Percentiles rank a stretch among this genome's conserved stretches.
These are phyloP conservation scores for Hirtodrosophila duncani DNA, from an alignment of 2,888 invertebrate genomes.

Conservation along the genomic window DNA sequence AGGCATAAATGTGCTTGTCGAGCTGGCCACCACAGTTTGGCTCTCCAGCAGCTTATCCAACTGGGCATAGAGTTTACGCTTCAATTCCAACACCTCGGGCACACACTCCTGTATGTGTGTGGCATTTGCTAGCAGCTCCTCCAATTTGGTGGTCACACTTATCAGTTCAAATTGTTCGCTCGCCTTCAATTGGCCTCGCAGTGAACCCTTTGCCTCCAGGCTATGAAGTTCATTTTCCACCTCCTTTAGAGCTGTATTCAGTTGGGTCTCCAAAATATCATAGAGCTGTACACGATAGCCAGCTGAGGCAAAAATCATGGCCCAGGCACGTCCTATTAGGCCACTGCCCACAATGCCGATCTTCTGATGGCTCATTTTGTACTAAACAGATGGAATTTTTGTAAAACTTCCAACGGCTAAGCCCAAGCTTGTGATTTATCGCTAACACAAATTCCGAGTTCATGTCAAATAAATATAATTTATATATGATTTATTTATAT, in stretches of 20 bases:
- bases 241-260: slow-evolving; percentile 85
- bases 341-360: slow-evolving; percentile 92
- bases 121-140: slow-evolving; percentile 86
- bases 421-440: slow-evolving; percentile 48
- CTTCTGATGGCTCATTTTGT: slow-evolving; percentile 81
- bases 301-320: slow-evolving; percentile 95
- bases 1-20: slow-evolving; percentile 94
- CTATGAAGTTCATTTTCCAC: slow-evolving; percentile 85
- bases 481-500: slow-evolving; percentile 32
- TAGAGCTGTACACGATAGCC: slow-evolving; percentile 94
- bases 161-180: slow-evolving; percentile 88
- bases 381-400: slow-evolving; percentile 17
- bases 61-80: slow-evolving; percentile 87
- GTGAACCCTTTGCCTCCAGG: slow-evolving; percentile 84
- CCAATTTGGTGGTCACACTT: slow-evolving; percentile 84
- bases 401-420: background rate
- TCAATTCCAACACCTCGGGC: slow-evolving; percentile 91
- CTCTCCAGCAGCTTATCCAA: slow-evolving; percentile 87
- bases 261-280: slow-evolving; percentile 88
- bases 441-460: slow-evolving; percentile 48
- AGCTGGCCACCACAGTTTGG: slow-evolving; percentile 91
- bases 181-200: slow-evolving; percentile 87
- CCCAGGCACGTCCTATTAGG: slow-evolving; percentile 96
- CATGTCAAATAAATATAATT: slow-evolving; percentile 41
- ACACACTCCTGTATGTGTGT: slow-evolving; percentile 94